Percentiles rank a stretch among this genome's conserved stretches.
phyloP scores from a whole-genome alignment of 2,113 vertebrate genomes.

The Paraplagusia blochii region DNA sequence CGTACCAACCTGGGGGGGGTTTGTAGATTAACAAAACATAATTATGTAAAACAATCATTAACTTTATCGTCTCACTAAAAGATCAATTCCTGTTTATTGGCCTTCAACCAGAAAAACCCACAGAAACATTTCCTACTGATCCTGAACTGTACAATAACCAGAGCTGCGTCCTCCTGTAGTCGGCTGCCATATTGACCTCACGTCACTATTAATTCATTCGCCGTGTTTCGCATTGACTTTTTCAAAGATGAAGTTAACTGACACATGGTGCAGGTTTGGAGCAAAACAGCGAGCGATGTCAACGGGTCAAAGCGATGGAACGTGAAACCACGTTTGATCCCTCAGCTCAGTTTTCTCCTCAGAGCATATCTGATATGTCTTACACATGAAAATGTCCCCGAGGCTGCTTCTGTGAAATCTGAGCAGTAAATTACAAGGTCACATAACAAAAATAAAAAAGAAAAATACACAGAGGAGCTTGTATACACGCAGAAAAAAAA shows the following conservation, averaged over 20 bases:
- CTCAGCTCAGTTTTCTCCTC: constrained; percentile 23
- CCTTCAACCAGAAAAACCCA: no score
- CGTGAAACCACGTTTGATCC: constrained; percentile 37
- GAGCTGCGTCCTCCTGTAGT: no score
- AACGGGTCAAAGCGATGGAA: constrained; percentile 16
- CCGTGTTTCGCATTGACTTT: not conserved
- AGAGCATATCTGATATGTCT: constrained; percentile 35
- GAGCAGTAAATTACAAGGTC: constrained; percentile 26
- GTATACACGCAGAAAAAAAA: not conserved
- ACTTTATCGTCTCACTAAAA: no score
- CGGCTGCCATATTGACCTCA: not conserved
- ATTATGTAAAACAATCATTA: no score
- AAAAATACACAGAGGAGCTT: no score
- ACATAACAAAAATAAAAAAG: constrained; percentile 14
- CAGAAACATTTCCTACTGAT: no score
- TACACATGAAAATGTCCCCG: constrained; percentile 17
- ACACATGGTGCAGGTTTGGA: constrained; percentile 10
- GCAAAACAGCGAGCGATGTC: constrained; percentile 1
- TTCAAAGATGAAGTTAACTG: constrained; percentile 1
- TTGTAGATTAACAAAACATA: no score
- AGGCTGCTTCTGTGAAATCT: constrained; percentile 41
- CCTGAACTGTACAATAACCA: no score
- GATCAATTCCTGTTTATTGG: no score
- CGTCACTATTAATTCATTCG: not conserved
- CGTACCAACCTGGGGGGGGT: no score